A percentile compares a stretch with the other conserved stretches of the same genome.
Evolutionary conservation across 2,888 invertebrate genomes (phyloP).

Genomic region (Nemotelus nigrinus): DNA sequence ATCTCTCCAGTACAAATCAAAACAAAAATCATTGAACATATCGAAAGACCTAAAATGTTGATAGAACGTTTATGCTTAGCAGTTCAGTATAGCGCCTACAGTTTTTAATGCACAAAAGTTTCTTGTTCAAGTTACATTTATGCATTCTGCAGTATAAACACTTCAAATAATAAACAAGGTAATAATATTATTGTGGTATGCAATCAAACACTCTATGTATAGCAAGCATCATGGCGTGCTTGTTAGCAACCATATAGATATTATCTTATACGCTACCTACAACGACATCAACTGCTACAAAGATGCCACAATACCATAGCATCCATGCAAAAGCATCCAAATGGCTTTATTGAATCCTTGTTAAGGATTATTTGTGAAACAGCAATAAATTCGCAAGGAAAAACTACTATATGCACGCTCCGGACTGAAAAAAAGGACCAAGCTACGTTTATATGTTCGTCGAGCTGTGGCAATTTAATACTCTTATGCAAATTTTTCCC

Average conservation of each 20-base stretch:
- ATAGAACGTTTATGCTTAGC: too few species aligned
- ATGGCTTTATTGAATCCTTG: constrained; percentile 49
- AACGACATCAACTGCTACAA: constrained; percentile 11
- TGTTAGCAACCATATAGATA: not conserved
- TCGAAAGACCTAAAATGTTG: too few species aligned
- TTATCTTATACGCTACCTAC: not conserved
- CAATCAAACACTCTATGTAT: too few species aligned
- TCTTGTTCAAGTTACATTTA: too few species aligned
- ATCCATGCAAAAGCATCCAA: constrained; percentile 13
- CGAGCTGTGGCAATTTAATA: constrained; percentile 43
- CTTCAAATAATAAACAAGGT: too few species aligned
- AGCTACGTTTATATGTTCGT: not conserved
- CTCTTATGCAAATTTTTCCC: constrained; percentile 48
- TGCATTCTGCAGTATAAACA: too few species aligned
- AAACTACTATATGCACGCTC: constrained; percentile 38
- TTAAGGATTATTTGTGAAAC: constrained; percentile 48
- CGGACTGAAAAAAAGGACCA: constrained; percentile 6
- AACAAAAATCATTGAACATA: too few species aligned
- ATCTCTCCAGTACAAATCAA: too few species aligned
- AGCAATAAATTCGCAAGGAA: constrained; percentile 47
- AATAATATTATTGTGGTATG: too few species aligned
- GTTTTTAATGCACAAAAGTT: too few species aligned
- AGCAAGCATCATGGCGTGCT: too few species aligned
- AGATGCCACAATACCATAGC: not conserved
- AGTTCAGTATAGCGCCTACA: too few species aligned